Evolutionary conservation across 2,797 vertebrate genomes (phyloP).

Genomic region (Sebastes vulpes): DNA sequence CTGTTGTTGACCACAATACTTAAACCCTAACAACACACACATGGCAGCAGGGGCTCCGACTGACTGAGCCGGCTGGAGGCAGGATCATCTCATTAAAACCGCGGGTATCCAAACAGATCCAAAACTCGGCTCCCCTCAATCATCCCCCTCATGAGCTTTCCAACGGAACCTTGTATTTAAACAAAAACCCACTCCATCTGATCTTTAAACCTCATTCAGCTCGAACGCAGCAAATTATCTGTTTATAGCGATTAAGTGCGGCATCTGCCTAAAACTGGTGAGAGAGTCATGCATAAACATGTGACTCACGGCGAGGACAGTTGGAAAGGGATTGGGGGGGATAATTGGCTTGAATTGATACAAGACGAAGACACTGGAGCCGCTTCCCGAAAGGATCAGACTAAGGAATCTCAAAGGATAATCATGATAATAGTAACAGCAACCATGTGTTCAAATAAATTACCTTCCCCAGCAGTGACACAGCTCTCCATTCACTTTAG

Average conservation of each 20-base stretch:
- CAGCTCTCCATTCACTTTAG: conserved; percentile 12
- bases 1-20: conserved; percentile 15
- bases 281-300: conserved; percentile 53
- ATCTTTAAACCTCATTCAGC: conserved; percentile 47
- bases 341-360: conserved; percentile 70
- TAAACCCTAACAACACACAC: conserved; percentile 51
- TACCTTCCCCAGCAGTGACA: conserved; percentile 35
- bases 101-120: conserved; percentile 60
- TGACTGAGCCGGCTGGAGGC: conserved; percentile 25
- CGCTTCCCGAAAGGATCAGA: conserved; percentile 36
- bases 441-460: conserved; percentile 74
- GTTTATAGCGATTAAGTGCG: conserved; percentile 39
- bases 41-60: conserved; percentile 30
- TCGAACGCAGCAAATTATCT: conserved; percentile 36
- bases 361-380: conserved; percentile 53
- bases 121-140: conserved; percentile 35
- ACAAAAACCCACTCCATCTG: conserved; percentile 30
- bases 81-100: conserved; percentile 61
- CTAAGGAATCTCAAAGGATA: conserved; percentile 37
- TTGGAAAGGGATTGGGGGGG: conserved; percentile 38
- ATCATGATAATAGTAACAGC: conserved; percentile 59
- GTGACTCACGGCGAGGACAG: conserved; percentile 64
- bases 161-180: conserved; percentile 51
- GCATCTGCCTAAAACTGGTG: conserved; percentile 31
- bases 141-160: conserved; percentile 41